Evolutionary conservation across 2,888 invertebrate genomes (phyloP), one percentile per base, ranked within the genome.

Genomic region (Papilio gigon): DNA sequence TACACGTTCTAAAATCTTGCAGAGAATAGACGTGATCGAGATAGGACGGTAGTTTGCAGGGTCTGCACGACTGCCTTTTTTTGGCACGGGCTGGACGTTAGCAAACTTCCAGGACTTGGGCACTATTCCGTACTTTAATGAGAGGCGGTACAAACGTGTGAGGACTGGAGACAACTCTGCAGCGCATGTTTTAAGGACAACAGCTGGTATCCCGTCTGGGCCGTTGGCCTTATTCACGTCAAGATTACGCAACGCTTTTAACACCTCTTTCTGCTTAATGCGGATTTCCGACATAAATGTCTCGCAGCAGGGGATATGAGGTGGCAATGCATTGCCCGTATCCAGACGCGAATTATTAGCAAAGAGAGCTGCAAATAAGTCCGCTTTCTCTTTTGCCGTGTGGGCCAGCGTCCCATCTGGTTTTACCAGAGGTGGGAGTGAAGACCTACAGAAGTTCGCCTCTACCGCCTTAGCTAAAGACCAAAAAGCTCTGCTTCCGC

Each of bases 181-280:
- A 12, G 71, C 68, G 60, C 59, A 68, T 3, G 20, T 40, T 27
- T 62, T 64, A 1, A 70, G 44, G 4, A 71, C 60, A 4, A 71
- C 12, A 0, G 66, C 70, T 47, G 70, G 68, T 30, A 70, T 56
- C 30, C 67, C 70, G 25, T 65, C 70, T 2, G 68, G 72, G 4
- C 67, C 70, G 65, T 68, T 69, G 11, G 70, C 66, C 53, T 70
- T 68, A 11, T 62, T 72, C 40, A 65, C 70, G 35, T 70, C 62
- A 17, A 67, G 35, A 44, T 11, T 33, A 3, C 37, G 40, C 3
- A 65, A 56, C 1, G 17, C 33, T 35, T 63, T 67, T 1, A 63
- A 44, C 14, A 64, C 60, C 11, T 71, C 47, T 33, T 67, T 62
- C 2, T 69, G 14, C 3, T 40, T 40, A 4, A 40, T n/a, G n/a